Evolutionary conservation across 2,888 invertebrate genomes (phyloP), one percentile per base, ranked within the genome.

Genomic region (Lasioglossum villosulum): DNA sequence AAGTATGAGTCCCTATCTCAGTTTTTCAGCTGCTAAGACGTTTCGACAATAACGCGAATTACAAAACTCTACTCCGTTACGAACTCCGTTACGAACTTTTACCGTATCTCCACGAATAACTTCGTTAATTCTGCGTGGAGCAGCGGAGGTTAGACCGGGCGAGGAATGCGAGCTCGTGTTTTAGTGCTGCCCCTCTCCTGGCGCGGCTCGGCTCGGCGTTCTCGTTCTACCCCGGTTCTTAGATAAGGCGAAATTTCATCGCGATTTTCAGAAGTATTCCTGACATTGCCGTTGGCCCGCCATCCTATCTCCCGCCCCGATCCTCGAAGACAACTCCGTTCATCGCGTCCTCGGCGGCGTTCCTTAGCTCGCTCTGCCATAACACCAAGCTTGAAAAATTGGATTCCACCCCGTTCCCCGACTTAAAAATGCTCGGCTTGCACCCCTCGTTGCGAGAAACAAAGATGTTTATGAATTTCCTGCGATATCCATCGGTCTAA

Each of bases 11-110:
- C 80, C 52, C 52, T 82, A 80, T 82, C 82, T 73, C 52, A 10
- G 81, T 80, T 84, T 70, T 78, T 82, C 80, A 75, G 68, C 74
- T 75, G 27, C 37, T 34, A n/a, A n/a, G 74, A 56, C 78, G 75
- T 86, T 86, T 83, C 81, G 83, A 86, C 81, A 86, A 89, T 89
- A 86, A 82, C 78, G 80, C 84, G 76, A 88, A 83, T 89, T 82
- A 81, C 86, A 86, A 89, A 86, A 88, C 79, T 86, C 83, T 66
- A 63, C 12, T 45, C 45, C 16, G 34, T 70, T 70, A 70, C 70
- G 70, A 70, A 70, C 52, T 45, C 56, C 66, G 75, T 80, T 75
- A 59, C 71, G 48, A 78, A 84, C 81, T 89, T 86, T 75, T 48
- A 77, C 70, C 86, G 80, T 89, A 83, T 89, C 88, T 86, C 73